phyloP scores from a whole-genome alignment of 2,888 invertebrate genomes.

The Cristatella mucedo region DNA sequence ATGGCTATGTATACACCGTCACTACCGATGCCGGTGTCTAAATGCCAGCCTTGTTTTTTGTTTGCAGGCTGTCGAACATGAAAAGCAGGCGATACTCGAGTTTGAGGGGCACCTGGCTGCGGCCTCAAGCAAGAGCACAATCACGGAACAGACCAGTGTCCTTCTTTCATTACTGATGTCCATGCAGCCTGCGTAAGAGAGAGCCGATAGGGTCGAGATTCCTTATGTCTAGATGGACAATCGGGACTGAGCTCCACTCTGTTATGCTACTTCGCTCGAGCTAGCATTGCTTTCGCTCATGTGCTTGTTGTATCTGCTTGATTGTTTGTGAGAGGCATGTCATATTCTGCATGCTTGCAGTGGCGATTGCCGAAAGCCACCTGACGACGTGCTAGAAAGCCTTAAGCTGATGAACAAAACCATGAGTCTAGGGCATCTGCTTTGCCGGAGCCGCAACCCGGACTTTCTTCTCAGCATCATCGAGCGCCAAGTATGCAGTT shows the following conservation, averaged over 20 bases:
- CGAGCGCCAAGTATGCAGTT: conserved; percentile 51
- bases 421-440: conserved; percentile 66
- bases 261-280: too few relatives aligned
- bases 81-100: conserved; percentile 63
- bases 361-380: conserved; percentile 66
- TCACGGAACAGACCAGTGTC: conserved; percentile 73
- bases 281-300: too few relatives aligned
- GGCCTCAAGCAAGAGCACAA: conserved; percentile 65
- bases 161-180: conserved; percentile 67
- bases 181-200: conserved; percentile 56
- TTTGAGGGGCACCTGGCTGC: conserved; percentile 75
- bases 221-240: too few relatives aligned
- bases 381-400: conserved; percentile 57
- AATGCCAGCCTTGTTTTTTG: too few relatives aligned
- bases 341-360: conserved; percentile 25
- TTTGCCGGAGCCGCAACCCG: conserved; percentile 73
- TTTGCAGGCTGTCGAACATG: conserved; percentile 49
- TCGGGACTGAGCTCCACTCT: too few relatives aligned
- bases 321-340: too few relatives aligned
- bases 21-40: too few relatives aligned
- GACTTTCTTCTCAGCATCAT: conserved; percentile 83
- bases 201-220: too few relatives aligned
- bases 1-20: too few relatives aligned
- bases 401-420: conserved; percentile 59
- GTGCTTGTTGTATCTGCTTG: too few relatives aligned